Percentiles rank a stretch among this genome's conserved stretches.
Evolutionary conservation across 1,140 invertebrate species (phyloP).

Genomic region (Ylistrum balloti): DNA sequence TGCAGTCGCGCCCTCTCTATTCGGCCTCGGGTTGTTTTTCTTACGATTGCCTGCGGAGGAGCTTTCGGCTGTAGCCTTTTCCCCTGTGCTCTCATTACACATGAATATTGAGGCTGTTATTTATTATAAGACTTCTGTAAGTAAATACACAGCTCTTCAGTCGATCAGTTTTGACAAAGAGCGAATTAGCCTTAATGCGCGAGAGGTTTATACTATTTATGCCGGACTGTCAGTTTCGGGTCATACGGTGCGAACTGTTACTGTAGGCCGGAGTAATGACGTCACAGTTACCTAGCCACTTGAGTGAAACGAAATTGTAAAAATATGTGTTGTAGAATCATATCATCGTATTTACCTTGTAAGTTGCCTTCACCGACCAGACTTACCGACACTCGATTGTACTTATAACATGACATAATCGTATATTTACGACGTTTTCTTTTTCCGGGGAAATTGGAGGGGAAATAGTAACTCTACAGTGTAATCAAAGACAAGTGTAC

Average conservation of each 20-base stretch:
- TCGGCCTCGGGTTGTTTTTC: background rate
- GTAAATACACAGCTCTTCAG: background rate
- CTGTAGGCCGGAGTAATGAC: background rate
- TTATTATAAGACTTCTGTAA: background rate
- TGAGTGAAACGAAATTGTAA: background rate
- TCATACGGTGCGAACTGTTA: background rate
- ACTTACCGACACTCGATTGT: too few species aligned
- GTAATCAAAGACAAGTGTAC: too few species aligned
- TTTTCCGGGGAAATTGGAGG: too few species aligned
- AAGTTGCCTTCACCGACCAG: too few species aligned
- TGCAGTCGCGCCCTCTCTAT: background rate
- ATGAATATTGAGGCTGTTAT: background rate
- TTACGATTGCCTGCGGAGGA: background rate
- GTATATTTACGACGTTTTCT: too few species aligned
- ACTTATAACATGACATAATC: too few species aligned
- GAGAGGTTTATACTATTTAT: conserved; percentile 18
- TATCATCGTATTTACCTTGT: too few species aligned
- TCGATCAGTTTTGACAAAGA: background rate
- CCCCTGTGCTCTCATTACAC: background rate
- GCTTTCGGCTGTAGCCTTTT: background rate
- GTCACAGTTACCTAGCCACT: background rate
- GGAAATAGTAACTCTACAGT: too few species aligned
- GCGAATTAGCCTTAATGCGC: background rate
- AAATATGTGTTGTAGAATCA: background rate
- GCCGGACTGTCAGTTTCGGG: background rate